Evolutionary conservation across 2,113 vertebrate species (phyloP), one percentile per base, ranked within the genome.

Genomic region (Dicaeum eximium): DNA sequence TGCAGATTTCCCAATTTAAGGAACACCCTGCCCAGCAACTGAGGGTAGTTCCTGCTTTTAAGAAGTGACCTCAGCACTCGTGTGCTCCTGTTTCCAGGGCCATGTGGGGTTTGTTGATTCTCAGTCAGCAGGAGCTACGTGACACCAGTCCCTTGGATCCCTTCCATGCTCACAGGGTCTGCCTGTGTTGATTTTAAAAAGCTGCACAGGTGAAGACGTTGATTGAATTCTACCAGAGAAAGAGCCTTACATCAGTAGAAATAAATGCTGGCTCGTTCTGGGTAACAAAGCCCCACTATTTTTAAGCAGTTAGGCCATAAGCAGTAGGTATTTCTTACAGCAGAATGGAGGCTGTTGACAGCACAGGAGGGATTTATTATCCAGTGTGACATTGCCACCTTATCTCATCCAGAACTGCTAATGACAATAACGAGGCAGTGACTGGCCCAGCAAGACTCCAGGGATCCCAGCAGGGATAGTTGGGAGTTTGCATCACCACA

Each of bases 21-120:
- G 4, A 95, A 71, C 79, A 83, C 62, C 88, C 92, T 95, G 94
- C 95, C 88, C 96, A 88, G 96, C 86, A 88, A 91, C 94, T 37
- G 56, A 24, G 7, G 45, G 15, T 1, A 51, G 88, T 64, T 92
- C 80, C 86, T 93, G 92, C 88, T 95, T 83, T 80, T 51, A 66
- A 92, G 54, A 18, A 77, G 67, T 86, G 91, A 95, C 31, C 92
- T 97, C 95, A 92, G 92, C 50, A 40, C 37, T 58, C 1, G 4
- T 77, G 93, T 15, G 15, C 81, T 95, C 88, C 64, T 0, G 1
- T 74, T 88, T 83, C 86, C 83, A 94, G 30, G 14, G 83, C 86
- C 94, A 51, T 9, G 86, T 62, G 91, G 88, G n/a, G 3, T 92
- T 84, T 90, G 96, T 84, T 92, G 88, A 47, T 78, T 51, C 67